Evolutionary conservation across 2,113 vertebrate genomes (phyloP).

Genomic region (Origma solitaria): DNA sequence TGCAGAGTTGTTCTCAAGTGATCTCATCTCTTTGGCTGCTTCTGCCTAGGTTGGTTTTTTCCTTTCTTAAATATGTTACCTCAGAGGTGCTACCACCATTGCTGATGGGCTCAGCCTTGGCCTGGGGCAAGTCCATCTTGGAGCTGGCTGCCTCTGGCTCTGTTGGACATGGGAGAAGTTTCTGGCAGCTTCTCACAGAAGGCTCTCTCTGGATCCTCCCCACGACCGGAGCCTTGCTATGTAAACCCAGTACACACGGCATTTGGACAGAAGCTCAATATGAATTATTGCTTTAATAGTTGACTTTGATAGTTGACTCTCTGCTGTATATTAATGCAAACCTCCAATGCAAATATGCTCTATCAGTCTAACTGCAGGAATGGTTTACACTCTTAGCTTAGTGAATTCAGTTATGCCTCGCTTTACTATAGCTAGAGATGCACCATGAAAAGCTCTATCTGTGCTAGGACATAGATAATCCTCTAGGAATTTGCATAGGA

Average conservation of each 20-base stretch:
- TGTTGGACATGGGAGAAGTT: not conserved
- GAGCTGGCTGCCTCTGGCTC: not conserved
- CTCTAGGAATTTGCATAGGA: not conserved
- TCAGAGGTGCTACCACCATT: not conserved
- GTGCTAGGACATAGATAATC: not conserved
- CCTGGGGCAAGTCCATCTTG: fast-evolving
- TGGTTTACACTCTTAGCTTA: not conserved
- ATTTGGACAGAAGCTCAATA: not conserved
- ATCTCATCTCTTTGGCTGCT: not conserved
- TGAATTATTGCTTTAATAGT: not conserved
- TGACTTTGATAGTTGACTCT: not conserved
- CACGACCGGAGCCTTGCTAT: not conserved
- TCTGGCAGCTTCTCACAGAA: not conserved
- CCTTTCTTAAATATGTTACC: not conserved
- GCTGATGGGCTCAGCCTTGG: not conserved
- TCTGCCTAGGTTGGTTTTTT: not conserved
- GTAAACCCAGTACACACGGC: not conserved
- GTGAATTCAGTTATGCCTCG: not conserved
- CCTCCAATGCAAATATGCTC: not conserved
- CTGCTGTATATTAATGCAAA: not conserved
- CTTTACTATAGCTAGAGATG: not conserved
- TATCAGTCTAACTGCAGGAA: not conserved
- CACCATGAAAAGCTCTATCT: not conserved
- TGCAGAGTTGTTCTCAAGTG: not conserved
- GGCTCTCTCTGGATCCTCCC: fast-evolving